Evolutionary conservation across 1,140 invertebrate species (phyloP), one percentile per base, ranked within the genome.

Genomic region (Drosophila arizonae): DNA sequence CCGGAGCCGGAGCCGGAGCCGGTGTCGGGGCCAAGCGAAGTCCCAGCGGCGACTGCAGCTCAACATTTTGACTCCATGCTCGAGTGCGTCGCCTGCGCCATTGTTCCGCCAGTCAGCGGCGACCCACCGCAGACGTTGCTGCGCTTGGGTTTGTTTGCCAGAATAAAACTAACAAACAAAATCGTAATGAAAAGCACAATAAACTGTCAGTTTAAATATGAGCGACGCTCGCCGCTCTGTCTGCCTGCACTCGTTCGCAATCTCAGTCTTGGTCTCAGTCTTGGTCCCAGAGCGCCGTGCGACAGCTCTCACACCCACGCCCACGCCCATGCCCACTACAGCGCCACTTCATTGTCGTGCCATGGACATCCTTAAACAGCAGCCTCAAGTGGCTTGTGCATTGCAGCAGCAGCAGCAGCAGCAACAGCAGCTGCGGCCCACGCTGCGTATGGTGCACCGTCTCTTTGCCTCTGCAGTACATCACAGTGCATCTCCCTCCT

Each of bases 161-260:
- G 77, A 81, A 76, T 76, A 81, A 86, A 87, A 76, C 76, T 54
- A 68, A 76, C 82, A 73, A 73, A 79, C 77, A 77, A 76, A 86
- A 87, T 87, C 76, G 79, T 87, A 87, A 87, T 87, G 82, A 87
- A 88, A 87, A 87, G 82, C 79, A 77, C 82, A 87, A 87, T 87
- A 87, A 87, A 82, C 79, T 87, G 82, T 87, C 82, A 88, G 82
- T 88, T 87, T 82, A 87, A 87, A 87, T 87, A 87, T 82, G 84
- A 87, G 86, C 81, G 79, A 79, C 63, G 15, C 43, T 13, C 54
- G 15, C 24, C 10, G 15, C 56, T 43, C 15, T 48, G 33, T 45
- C 46, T 41, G 21, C 33, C 15, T 52, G 10, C 28, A 36, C 46
- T 55, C 62, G 51, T 15, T 48, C 45, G n/a, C 46, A 45, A 60